phyloP scores from a whole-genome alignment of 2,797 vertebrate genomes.

The Chlorospingus semifuscus region DNA sequence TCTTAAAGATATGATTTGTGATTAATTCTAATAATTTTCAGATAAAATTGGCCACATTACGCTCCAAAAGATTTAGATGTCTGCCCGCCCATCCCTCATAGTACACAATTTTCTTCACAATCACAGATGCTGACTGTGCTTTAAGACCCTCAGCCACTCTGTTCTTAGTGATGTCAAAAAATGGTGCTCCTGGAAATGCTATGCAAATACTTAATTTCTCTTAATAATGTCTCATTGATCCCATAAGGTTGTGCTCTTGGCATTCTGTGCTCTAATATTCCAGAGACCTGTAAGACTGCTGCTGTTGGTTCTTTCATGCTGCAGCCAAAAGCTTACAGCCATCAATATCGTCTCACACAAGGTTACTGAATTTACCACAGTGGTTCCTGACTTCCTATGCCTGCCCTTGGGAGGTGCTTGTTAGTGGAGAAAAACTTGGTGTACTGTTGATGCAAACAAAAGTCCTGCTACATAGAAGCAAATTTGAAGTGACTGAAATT shows the following conservation, averaged over 20 bases:
- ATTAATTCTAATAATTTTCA: not conserved
- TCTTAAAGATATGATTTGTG: not conserved
- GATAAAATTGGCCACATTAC: not conserved
- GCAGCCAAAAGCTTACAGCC: not conserved
- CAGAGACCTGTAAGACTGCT: not conserved
- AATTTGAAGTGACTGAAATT: not conserved
- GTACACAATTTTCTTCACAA: not conserved
- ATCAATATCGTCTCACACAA: not conserved
- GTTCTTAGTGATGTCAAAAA: not conserved
- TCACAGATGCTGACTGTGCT: not conserved
- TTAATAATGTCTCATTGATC: not conserved
- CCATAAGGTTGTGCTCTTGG: not conserved
- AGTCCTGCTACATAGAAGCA: not conserved
- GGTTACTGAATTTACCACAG: not conserved
- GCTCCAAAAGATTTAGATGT: not conserved
- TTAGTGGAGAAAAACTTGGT: not conserved
- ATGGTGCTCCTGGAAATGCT: not conserved
- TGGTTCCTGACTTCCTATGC: not conserved
- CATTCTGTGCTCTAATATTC: not conserved
- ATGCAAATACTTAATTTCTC: not conserved
- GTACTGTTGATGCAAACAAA: not conserved
- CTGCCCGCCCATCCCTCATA: rapidly evolving
- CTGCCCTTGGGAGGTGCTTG: not conserved
- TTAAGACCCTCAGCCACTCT: not conserved
- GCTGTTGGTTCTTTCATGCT: not conserved